Percentiles rank a stretch among this genome's conserved stretches.
phyloP scores from a whole-genome alignment of 2,888 invertebrate genomes.

The Eupithecia centaureata region DNA sequence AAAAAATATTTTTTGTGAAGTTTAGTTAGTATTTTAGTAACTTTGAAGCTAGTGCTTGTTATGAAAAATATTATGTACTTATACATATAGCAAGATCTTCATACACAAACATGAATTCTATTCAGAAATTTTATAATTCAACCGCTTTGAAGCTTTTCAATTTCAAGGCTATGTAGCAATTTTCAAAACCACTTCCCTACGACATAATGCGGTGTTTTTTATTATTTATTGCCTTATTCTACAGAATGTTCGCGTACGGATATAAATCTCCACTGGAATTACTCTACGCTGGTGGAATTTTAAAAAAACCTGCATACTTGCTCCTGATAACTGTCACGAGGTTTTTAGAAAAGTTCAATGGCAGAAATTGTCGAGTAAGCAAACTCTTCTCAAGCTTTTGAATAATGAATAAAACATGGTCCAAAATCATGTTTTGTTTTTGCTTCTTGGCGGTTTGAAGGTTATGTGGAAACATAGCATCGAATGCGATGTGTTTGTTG shows the following conservation, averaged over 20 bases:
- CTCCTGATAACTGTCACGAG: conserved; percentile 3
- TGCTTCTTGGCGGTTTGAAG: too few relatives aligned
- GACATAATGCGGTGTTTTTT: conserved; percentile 24
- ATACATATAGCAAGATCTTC: not conserved
- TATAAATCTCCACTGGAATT: conserved; percentile 25
- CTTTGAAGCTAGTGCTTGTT: too few relatives aligned
- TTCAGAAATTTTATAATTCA: not conserved
- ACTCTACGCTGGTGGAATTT: conserved; percentile 10
- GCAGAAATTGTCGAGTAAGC: not conserved
- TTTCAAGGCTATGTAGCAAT: conserved; percentile 15
- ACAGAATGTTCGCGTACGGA: conserved; percentile 15
- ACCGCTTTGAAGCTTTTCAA: not conserved
- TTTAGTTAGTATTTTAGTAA: too few relatives aligned
- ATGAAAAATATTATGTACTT: too few relatives aligned
- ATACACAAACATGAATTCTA: not conserved
- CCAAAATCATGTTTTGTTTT: too few relatives aligned
- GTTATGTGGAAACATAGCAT: too few relatives aligned
- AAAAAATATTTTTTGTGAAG: too few relatives aligned
- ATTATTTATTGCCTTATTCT: conserved; percentile 30
- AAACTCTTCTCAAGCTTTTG: too few relatives aligned
- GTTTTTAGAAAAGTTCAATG: not conserved
- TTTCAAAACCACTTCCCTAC: conserved; percentile 16
- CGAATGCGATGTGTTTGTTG: too few relatives aligned
- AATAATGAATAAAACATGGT: too few relatives aligned
- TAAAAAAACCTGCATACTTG: conserved; percentile 20